A percentile compares a stretch with the other conserved stretches of the same genome.
phyloP scores from a whole-genome alignment of 2,797 vertebrate genomes.

The Sebastes elongatus region DNA sequence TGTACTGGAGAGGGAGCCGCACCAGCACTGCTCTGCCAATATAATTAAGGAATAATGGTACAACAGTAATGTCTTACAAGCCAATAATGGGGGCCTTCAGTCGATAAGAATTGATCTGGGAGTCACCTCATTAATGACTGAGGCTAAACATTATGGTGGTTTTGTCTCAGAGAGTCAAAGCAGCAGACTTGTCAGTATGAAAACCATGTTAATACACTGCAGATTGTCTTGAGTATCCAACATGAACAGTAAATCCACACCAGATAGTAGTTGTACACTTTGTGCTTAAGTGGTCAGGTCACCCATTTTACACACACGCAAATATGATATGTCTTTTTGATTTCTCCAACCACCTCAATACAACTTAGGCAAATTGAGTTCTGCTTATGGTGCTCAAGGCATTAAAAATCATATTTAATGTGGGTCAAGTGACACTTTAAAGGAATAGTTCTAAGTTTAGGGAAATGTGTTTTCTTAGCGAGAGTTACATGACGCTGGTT shows the following conservation, averaged over 20 bases:
- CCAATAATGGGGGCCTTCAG: slow-evolving; percentile 69
- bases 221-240: not conserved
- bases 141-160: slow-evolving; percentile 40
- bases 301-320: not conserved
- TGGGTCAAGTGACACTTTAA: not conserved
- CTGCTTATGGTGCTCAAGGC: not conserved
- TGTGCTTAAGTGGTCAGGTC: not conserved
- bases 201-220: slow-evolving; percentile 4
- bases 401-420: not conserved
- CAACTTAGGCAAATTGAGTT: not conserved
- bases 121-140: slow-evolving; percentile 71
- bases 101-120: slow-evolving; percentile 76
- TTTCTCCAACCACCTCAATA: not conserved
- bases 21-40: slow-evolving; percentile 35
- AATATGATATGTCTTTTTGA: not conserved
- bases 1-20: slow-evolving; percentile 24
- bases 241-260: not conserved
- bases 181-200: slow-evolving; percentile 15
- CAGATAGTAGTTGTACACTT: not conserved
- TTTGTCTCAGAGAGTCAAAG: slow-evolving; percentile 36
- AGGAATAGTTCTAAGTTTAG: not conserved
- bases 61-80: slow-evolving; percentile 80
- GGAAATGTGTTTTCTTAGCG: not conserved
- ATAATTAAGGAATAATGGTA: slow-evolving; percentile 79
- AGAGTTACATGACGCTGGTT: not conserved